Conservation (phyloP, 2,113 vertebrate genomes). For the Heliornis fulica region DNA sequence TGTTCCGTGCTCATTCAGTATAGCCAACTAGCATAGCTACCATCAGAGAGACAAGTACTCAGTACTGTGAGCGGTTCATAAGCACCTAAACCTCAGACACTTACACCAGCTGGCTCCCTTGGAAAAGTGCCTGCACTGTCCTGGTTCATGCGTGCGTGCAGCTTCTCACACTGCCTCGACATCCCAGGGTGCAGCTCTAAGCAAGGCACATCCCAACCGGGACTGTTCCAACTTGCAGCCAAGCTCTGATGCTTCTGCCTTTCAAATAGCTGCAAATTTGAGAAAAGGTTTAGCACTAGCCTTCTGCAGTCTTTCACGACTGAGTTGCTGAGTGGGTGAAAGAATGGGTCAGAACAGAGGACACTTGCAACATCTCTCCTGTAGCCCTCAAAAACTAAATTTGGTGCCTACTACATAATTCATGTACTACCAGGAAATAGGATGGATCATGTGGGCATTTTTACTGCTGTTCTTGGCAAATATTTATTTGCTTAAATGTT, state of each 20-base stretch:
- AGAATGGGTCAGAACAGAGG: slow-evolving; percentile 6
- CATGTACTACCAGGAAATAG: neutral
- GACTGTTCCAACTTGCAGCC: neutral
- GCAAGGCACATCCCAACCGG: neutral
- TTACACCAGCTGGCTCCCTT: neutral
- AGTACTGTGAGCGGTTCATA: neutral
- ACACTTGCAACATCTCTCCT: neutral
- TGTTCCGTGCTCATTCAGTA: neutral
- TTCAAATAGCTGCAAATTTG: slow-evolving; percentile 14
- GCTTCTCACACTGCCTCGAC: neutral
- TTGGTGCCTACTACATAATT: neutral
- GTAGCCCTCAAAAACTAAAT: neutral
- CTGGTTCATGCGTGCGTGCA: fast-evolving
- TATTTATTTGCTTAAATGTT: neutral
- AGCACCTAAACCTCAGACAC: neutral
- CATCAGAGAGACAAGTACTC: neutral
- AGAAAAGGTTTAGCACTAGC: slow-evolving; percentile 9
- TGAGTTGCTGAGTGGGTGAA: neutral
- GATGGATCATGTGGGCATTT: neutral
- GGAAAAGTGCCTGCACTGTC: neutral
- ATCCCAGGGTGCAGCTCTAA: neutral
- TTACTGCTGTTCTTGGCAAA: neutral
- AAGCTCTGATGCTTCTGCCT: neutral
- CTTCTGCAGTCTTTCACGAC: neutral
- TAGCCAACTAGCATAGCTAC: neutral